Evolutionary conservation across 1,140 invertebrate genomes (phyloP), one percentile per base, ranked within the genome.

Genomic region (Scaptomyza pallida): DNA sequence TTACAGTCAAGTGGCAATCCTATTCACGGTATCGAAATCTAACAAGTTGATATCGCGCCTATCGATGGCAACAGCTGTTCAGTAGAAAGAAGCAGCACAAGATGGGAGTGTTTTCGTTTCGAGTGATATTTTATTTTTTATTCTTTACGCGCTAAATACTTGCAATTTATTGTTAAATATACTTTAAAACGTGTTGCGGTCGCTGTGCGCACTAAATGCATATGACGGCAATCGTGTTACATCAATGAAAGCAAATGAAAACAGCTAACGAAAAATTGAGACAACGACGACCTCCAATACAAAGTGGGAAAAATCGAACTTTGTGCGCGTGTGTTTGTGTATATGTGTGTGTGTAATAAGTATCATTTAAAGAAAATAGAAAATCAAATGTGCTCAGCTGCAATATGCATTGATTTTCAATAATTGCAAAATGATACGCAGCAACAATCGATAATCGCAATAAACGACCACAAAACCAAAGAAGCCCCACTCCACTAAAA

Each of bases 11-110:
- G 19, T 12, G 50, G 33, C 59, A 62, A 19, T n/a, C 33, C 33
- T 48, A 9, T 3, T 0, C 1, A 5, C 63, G 0, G 12, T 55
- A 69, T 64, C 67, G 60, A 70, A 56, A 62, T 57, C 60, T 56
- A 64, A 63, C 60, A 63, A 70, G 67, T 64, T 56, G 37, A 63
- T 50, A 63, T 50, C 41, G 13, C n/a, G 12, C 6, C 33, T 64
- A 70, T 70, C 67, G 67, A 57, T 57, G 16, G 35, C 45, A 52
- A 51, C 88, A 99, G 75, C 72, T 85, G 80, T 76, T 69, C 21
- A 48, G 35, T 60, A 30, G 35, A 35, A 78, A 79, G 77, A 71
- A 75, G 61, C 73, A 75, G 77, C 54, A 64, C 72, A 64, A 68
- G 64, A 80, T 85, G 81, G 81, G 80, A 85, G 81, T 86, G 81